A percentile compares a stretch with the other conserved stretches of the same genome.
Evolutionary conservation across 2,888 invertebrate genomes (phyloP).

Genomic region (Ectemnius cavifrons): DNA sequence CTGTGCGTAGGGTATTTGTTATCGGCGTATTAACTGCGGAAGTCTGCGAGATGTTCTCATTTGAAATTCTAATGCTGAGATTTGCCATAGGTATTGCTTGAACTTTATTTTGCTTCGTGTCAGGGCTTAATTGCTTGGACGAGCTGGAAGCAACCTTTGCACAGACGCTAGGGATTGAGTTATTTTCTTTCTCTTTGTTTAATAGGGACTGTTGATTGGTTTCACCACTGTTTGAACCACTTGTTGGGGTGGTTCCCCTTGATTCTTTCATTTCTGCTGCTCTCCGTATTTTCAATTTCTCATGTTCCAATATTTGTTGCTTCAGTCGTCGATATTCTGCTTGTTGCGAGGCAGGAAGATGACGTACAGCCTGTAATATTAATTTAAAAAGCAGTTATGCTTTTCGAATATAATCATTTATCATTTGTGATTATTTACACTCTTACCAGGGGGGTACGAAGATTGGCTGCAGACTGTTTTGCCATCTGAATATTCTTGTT

Average conservation of each 20-base stretch:
- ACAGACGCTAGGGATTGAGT: no score
- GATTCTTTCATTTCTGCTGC: conserved; percentile 43
- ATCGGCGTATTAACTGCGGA: conserved; percentile 1
- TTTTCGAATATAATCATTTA: not conserved
- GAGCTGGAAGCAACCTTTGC: not conserved
- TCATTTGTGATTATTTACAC: not conserved
- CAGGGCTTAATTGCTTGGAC: no score
- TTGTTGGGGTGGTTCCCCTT: not conserved
- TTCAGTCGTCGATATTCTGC: conserved; percentile 77
- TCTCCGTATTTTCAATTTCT: conserved; percentile 65
- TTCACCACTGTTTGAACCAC: not conserved
- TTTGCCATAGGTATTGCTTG: conserved; percentile 30
- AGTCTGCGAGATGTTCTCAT: conserved; percentile 29
- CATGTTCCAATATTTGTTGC: conserved; percentile 73
- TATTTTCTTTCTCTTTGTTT: not conserved
- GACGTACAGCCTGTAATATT: conserved; percentile 74
- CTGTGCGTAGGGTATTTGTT: not conserved
- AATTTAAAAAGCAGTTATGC: conserved; percentile 10
- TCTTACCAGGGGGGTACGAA: conserved; percentile 64
- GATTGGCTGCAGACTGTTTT: conserved; percentile 29
- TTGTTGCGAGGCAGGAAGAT: conserved; percentile 75
- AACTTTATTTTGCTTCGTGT: not conserved
- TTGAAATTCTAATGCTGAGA: conserved; percentile 51
- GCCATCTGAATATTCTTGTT: no score
- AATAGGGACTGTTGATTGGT: not conserved